Conservation (phyloP, 1,140 invertebrate species). For the Drosophila ambigua region DNA sequence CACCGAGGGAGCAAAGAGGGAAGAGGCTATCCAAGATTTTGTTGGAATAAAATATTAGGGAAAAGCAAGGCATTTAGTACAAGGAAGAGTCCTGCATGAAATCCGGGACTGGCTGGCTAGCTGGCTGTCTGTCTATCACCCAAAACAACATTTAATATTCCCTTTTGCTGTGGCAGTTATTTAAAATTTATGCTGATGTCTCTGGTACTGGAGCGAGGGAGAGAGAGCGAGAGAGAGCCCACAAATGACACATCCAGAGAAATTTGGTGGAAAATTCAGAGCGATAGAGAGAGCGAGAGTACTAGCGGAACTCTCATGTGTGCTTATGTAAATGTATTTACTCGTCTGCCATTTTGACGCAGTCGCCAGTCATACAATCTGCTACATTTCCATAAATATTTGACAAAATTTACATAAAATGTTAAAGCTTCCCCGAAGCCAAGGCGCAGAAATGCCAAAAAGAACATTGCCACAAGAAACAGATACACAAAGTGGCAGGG, state of each 20-base stretch:
- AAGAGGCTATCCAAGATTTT: conserved; percentile 16
- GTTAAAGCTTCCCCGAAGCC: conserved; percentile 45
- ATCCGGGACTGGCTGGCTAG: not conserved
- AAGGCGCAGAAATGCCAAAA: conserved; percentile 33
- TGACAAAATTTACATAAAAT: conserved; percentile 81
- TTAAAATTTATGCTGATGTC: conserved; percentile 82
- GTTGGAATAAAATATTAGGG: conserved; percentile 43
- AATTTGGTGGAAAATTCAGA: not conserved
- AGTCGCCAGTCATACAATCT: conserved; percentile 76
- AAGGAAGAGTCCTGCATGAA: conserved; percentile 19
- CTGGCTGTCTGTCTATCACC: conserved; percentile 8
- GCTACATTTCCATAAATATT: conserved; percentile 82
- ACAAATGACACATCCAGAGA: conserved; percentile 28
- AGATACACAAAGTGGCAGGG: conserved; percentile 1
- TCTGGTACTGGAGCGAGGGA: conserved; percentile 22
- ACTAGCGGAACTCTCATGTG: conserved; percentile 22
- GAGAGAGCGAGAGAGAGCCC: conserved; percentile 1
- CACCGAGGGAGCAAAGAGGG: not conserved
- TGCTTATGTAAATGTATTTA: conserved; percentile 75
- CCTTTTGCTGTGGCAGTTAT: conserved; percentile 72
- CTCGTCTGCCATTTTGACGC: conserved; percentile 77
- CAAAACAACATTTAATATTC: conserved; percentile 74
- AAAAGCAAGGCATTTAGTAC: conserved; percentile 34
- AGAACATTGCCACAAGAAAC: conserved; percentile 24
- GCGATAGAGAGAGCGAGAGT: not conserved